Base-by-base conservation (phyloP, 2,797 vertebrate genomes). In the Sylvia borin region DNA sequence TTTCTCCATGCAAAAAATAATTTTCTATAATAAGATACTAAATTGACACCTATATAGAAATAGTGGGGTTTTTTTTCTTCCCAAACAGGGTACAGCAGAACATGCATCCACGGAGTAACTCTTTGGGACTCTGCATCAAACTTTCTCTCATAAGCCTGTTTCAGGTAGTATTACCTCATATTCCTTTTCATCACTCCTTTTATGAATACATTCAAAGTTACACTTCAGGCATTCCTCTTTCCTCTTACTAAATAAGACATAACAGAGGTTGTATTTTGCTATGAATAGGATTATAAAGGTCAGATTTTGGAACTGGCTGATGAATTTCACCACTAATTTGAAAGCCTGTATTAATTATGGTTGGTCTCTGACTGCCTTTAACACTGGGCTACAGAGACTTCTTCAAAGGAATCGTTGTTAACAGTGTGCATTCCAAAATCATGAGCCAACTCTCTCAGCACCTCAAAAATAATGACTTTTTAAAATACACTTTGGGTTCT, bases 381-480 rank as follows among this genome's bases (percentile, higher is more conserved):
- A 96, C 86, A 92, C 75, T 94, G 87, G 38, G 77, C 93, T 94
- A 96, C 87, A 94, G 86, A 95, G 47, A 78, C 62, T 84, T 92
- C 93, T 97, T 95, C 95, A 96, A 95, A 96, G 66, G 76, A 90
- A 91, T 60, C 84, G 15, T 93, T 96, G 95, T 97, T 94, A 96
- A 77, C 77, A 76, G 78, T 10, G 5, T 31, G 16, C 93, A 94
- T 94, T 96, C 86, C 92, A 92, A 93, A 94, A 93, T 85, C 75
- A 85, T 91, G 90, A 97, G 91, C 92, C 92, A 94, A 77, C 68
- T 93, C 84, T 89, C 86, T 82, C 76, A 85, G 90, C 84, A 94
- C 95, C 94, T 95, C 80, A 93, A 96, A 97, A 97, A 93, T 91
- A 95, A 96, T 80, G 65, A 92, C 86, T 94, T 96, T 84, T 91